Percentiles rank a stretch among this genome's conserved stretches.
These are phyloP conservation scores for Apodemus speciosus DNA, from an alignment of 2,113 vertebrate genomes.

Conservation along the genomic window DNA sequence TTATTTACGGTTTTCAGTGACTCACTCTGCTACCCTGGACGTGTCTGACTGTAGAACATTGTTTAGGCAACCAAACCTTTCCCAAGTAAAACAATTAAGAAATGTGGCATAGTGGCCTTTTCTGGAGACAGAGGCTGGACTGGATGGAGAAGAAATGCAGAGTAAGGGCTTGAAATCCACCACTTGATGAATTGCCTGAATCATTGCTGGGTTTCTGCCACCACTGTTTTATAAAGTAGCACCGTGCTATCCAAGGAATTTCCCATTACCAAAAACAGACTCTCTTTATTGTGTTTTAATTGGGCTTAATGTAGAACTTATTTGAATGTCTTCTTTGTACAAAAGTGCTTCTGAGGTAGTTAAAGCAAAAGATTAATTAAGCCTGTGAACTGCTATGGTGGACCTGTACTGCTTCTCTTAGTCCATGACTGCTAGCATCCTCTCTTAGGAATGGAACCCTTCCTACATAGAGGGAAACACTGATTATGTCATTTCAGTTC, in stretches of 20 bases:
- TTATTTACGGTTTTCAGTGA: constrained; percentile 16
- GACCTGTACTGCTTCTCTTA: constrained; percentile 15
- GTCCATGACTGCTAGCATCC: neutral
- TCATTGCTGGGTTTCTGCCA: constrained; percentile 48
- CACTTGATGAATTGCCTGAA: constrained; percentile 53
- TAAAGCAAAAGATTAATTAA: constrained; percentile 46
- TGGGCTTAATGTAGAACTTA: constrained; percentile 58
- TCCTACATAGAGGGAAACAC: neutral
- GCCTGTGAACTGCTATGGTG: neutral
- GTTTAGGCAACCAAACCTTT: constrained; percentile 47
- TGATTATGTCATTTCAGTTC: neutral
- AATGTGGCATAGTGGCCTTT: constrained; percentile 47
- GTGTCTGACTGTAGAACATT: neutral
- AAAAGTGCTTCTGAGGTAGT: constrained; percentile 54
- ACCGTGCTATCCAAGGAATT: constrained; percentile 54
- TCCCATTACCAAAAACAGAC: constrained; percentile 50
- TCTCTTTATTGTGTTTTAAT: constrained; percentile 68
- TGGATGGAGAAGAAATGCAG: constrained; percentile 57
- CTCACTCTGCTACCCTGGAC: neutral
- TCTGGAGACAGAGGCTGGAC: constrained; percentile 41
- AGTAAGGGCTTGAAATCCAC: constrained; percentile 54
- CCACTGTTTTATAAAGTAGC: constrained; percentile 59
- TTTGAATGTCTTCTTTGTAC: constrained; percentile 17
- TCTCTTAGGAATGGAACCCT: neutral
- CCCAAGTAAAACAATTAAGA: constrained; percentile 62